Base-by-base conservation (phyloP, 2,888 invertebrate genomes). In the Dioctria rufipes region DNA sequence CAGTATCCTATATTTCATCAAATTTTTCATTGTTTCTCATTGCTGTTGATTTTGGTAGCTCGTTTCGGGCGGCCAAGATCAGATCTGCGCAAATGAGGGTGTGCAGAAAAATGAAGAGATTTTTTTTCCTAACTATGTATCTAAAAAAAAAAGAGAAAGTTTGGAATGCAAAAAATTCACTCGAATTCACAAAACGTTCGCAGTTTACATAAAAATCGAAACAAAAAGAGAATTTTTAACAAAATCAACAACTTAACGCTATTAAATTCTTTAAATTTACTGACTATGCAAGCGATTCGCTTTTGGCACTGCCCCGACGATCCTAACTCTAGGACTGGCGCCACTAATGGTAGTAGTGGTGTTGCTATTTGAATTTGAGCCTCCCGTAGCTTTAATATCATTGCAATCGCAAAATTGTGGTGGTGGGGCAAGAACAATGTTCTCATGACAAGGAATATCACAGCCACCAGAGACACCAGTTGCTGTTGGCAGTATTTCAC, bases 381-480 rank as follows among this genome's bases (percentile, higher is more conserved):
- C 86, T 51, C 84, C 85, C 66, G 83, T 82, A 65, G 86, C 84
- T 83, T 89, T 89, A 63, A 90, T 90, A 85, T 91, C 91, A 84
- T 91, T 91, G 84, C 89, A 88, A 90, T 96, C 96, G 89, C 95
- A 95, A 90, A 97, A 97, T 89, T 97, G 96, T 58, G 96, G 96
- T 54, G 96, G 97, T 58, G 96, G 96, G 40, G 96, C 95, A 83
- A 95, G 90, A 13, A 95, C 92, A 77, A 93, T 90, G 81, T 92
- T 92, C 83, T 91, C 92, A 4, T 90, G 86, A 81, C 86, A 86
- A 77, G 83, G 87, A 42, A 63, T 42, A n/a, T 84, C 81, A 83
- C 82, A 78, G 81, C 87, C 80, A 84, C 86, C 83, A 86, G 61
- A 25, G 1, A 46, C 49, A 11, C 37, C 43, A 4, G 51, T 6